Conservation (phyloP, 1,140 invertebrate species). For the Dendroctonus valens region DNA sequence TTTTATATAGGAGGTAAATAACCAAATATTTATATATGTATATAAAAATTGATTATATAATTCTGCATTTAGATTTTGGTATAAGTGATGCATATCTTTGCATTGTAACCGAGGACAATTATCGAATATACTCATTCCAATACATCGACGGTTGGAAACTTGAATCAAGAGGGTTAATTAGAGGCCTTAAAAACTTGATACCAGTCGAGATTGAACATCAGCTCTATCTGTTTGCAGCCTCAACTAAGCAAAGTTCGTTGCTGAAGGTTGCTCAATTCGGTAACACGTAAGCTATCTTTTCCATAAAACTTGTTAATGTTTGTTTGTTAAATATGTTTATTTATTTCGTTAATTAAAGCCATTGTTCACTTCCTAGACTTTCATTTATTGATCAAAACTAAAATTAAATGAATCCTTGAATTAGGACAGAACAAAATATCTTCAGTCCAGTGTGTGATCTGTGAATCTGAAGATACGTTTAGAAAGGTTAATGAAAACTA, state of each 20-base stretch:
- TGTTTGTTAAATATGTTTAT: too few species aligned
- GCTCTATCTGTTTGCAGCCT: constrained; percentile 43
- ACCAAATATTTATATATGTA: neutral
- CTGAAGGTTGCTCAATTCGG: constrained; percentile 42
- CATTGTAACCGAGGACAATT: constrained; percentile 40
- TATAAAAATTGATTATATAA: neutral
- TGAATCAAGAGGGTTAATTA: constrained; percentile 39
- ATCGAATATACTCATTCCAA: constrained; percentile 42
- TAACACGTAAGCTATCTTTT: too few species aligned
- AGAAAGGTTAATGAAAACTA: too few species aligned
- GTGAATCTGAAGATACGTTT: too few species aligned
- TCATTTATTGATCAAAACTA: too few species aligned
- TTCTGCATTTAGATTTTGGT: constrained; percentile 38
- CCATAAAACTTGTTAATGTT: too few species aligned
- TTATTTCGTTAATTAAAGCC: too few species aligned
- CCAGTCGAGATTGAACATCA: constrained; percentile 41
- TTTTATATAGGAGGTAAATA: constrained; percentile 44
- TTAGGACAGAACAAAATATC: too few species aligned
- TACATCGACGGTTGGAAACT: constrained; percentile 44
- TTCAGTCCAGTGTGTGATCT: too few species aligned
- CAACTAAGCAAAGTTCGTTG: constrained; percentile 39
- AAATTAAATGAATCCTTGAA: too few species aligned
- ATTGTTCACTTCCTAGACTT: too few species aligned
- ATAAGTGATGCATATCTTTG: constrained; percentile 44
- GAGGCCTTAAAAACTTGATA: constrained; percentile 40